Base-by-base conservation (phyloP, 2,113 vertebrate species). In the Psilopsiagon aymara region DNA sequence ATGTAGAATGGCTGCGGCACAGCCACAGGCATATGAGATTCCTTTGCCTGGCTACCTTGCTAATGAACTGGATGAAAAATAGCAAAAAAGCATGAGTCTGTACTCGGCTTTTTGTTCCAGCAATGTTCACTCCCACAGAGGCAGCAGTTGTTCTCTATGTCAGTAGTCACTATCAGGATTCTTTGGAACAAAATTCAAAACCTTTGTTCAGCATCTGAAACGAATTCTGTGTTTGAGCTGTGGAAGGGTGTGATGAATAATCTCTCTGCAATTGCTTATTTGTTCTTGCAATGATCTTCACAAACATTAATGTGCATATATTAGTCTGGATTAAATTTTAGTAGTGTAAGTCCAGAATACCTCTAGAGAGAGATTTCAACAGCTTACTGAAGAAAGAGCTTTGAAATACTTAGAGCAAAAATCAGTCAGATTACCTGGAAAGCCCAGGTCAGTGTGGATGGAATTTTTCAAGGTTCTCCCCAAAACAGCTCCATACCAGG, bases 101-200 rank as follows among this genome's bases (percentile, higher is more conserved):
- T 87, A 62, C n/a, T 37, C 27, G 57, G 44, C 44, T 31, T 59
- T 87, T 93, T 89, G 66, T 92, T 51, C 37, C 76, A 83, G 59
- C 55, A 83, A 4, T 11, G 4, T 10, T 87, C 37, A 57, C 4
- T 82, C 63, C 57, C 3, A 1, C 23, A 59, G 67, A 74, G 53
- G 49, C 53, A 86, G 70, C 0, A 18, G 37, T 74, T 86, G 33
- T 82, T 91, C 35, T 44, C 63, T 43, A 8, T 59, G 52, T 71
- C 94, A 91, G 74, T 52, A 94, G 62, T 51, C 66, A 60, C 82
- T 67, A 70, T 9, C 8, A 8, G 66, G 59, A 93, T 63, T 62
- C 14, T 90, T 74, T 92, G 46, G 41, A 80, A 66, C 25, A 88
- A 77, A 91, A 95, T 43, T 87, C 57, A 74, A 92, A 86, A 66